Evolutionary conservation across 2,797 vertebrate species (phyloP).

Genomic region (Typhlichthys subterraneus): DNA sequence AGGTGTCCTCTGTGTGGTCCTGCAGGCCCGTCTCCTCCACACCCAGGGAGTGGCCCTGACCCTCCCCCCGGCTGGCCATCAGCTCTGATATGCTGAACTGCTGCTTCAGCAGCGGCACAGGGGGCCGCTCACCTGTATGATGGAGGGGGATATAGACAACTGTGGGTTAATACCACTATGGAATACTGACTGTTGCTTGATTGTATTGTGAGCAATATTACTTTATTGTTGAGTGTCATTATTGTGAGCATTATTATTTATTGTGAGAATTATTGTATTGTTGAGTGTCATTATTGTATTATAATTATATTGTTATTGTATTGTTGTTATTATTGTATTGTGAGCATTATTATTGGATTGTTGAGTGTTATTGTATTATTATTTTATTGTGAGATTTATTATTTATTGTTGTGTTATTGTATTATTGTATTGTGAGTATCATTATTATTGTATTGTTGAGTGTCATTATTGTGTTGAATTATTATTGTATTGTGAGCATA

Average conservation of each 20-base stretch:
- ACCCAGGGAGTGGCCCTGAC: constrained; percentile 85
- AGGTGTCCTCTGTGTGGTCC: constrained; percentile 95
- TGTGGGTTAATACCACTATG: neutral
- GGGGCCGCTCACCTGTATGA: constrained; percentile 78
- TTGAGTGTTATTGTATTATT: too few species aligned
- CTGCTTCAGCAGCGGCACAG: constrained; percentile 84
- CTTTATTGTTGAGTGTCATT: neutral
- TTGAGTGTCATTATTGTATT: too few species aligned
- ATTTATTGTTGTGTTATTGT: too few species aligned
- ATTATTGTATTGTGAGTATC: neutral
- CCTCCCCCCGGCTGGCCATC: constrained; percentile 89
- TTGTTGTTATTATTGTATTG: too few species aligned
- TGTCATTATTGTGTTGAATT: too few species aligned
- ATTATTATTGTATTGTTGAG: too few species aligned
- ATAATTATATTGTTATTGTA: too few species aligned
- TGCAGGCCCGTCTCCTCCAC: constrained; percentile 93
- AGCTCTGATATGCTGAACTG: constrained; percentile 98
- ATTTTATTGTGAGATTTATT: too few species aligned
- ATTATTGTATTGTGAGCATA: too few species aligned
- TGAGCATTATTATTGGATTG: too few species aligned
- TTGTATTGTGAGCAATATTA: neutral
- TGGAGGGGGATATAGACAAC: neutral
- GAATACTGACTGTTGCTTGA: neutral
- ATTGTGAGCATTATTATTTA: too few species aligned
- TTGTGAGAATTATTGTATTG: too few species aligned